Conservation (phyloP, 2,888 invertebrate genomes). For the Brachypterus glaber region DNA sequence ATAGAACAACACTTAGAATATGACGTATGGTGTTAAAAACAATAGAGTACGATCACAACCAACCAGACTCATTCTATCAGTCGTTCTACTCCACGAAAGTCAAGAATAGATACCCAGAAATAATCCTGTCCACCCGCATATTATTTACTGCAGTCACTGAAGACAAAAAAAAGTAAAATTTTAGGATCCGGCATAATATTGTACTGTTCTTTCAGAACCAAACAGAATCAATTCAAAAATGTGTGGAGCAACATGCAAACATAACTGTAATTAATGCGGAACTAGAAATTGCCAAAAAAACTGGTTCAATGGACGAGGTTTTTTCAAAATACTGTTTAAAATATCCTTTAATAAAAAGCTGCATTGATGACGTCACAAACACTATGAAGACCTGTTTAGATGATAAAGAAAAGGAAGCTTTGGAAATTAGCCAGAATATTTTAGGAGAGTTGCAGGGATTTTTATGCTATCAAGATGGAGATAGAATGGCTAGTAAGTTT, state of each 20-base stretch:
- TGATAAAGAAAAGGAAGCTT: slow-evolving; percentile 50
- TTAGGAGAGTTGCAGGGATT: slow-evolving; percentile 62
- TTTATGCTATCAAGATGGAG: slow-evolving; percentile 70
- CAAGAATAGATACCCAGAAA: too few species aligned
- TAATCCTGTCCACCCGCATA: too few species aligned
- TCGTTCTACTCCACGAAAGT: too few species aligned
- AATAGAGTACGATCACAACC: too few species aligned
- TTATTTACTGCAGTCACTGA: slow-evolving; percentile 9
- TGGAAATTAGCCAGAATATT: slow-evolving; percentile 55
- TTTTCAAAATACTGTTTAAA: slow-evolving; percentile 58
- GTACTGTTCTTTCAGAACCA: slow-evolving; percentile 22
- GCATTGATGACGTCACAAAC: slow-evolving; percentile 49
- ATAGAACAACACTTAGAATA: too few species aligned
- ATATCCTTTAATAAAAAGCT: slow-evolving; percentile 49
- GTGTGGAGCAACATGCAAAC: slow-evolving; percentile 52
- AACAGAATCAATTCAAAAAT: slow-evolving; percentile 41
- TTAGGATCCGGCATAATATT: too few species aligned
- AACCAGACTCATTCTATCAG: too few species aligned
- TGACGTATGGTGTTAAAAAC: too few species aligned
- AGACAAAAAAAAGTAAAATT: slow-evolving; percentile 1
- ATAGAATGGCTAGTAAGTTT: slow-evolving; percentile 70
- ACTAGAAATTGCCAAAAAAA: slow-evolving; percentile 59
- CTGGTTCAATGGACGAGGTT: slow-evolving; percentile 41
- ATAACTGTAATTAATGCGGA: slow-evolving; percentile 49
- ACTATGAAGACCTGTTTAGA: slow-evolving; percentile 56